Evolutionary conservation across 64 coral and sea anemone species (phyloP).

Genomic region (Stylophora pistillata): DNA sequence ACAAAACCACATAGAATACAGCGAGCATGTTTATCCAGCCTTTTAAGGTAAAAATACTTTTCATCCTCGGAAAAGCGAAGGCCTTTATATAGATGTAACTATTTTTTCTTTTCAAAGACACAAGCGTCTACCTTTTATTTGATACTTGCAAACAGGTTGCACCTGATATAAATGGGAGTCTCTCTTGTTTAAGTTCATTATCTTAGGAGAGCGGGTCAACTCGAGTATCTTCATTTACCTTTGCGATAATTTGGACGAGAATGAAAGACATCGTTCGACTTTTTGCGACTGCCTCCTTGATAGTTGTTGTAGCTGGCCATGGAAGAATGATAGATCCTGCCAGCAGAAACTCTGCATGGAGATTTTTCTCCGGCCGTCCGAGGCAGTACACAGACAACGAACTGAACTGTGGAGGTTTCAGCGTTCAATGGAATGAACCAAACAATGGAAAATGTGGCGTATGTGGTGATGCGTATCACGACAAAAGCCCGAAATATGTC

Average conservation of each 20-base stretch:
- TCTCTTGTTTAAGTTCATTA: no score
- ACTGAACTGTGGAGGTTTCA: constrained; percentile 62
- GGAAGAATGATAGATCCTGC: constrained; percentile 71
- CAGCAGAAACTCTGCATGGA: constrained; percentile 72
- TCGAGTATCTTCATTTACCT: no score
- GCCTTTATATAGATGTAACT: no score
- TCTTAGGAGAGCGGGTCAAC: no score
- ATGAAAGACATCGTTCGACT: not conserved
- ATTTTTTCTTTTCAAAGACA: no score
- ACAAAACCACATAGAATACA: no score
- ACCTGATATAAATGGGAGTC: no score
- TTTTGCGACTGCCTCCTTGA: not conserved
- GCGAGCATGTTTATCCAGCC: no score
- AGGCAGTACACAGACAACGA: constrained; percentile 62
- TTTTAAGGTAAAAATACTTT: no score
- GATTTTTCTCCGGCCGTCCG: constrained; percentile 23
- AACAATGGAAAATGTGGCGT: constrained; percentile 73
- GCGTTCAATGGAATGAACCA: constrained; percentile 41
- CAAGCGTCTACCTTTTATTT: no score
- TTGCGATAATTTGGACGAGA: not conserved
- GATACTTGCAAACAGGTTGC: no score
- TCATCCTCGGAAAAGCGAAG: no score
- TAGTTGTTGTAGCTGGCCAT: constrained; percentile 47
- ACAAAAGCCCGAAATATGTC: constrained; percentile 3
- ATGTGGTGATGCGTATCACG: constrained; percentile 67